These are phyloP conservation scores for Sarcophaga carnaria DNA, from an alignment of 2,888 invertebrate genomes.

Conservation along the genomic window DNA sequence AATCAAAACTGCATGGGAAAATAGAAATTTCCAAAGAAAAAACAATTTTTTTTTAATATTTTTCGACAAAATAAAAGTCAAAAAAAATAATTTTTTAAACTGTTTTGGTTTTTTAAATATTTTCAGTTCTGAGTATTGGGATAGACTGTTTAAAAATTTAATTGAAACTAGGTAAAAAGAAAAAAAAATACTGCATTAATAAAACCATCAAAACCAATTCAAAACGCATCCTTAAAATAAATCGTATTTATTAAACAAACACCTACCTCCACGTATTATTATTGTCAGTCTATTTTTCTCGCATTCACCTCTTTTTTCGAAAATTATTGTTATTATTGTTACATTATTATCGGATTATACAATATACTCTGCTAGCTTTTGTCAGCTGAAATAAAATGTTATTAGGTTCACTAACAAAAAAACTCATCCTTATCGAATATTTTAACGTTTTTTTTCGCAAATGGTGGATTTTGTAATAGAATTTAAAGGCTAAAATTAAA, in stretches of 20 bases:
- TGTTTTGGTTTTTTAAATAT: conserved; percentile 73
- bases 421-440: neutral
- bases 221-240: conserved; percentile 46
- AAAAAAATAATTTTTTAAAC: conserved; percentile 61
- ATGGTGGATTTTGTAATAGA: neutral
- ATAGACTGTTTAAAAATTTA: conserved; percentile 83
- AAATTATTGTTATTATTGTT: conserved; percentile 34
- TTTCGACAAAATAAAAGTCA: neutral
- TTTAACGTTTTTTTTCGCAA: neutral
- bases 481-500: neutral
- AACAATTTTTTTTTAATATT: too few relatives aligned
- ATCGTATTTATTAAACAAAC: neutral
- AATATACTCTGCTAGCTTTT: conserved; percentile 55
- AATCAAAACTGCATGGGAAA: conserved; percentile 32
- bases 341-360: conserved; percentile 26
- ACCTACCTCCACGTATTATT: neutral
- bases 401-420: conserved; percentile 46
- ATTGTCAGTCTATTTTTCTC: conserved; percentile 54
- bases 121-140: conserved; percentile 83
- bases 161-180: conserved; percentile 81
- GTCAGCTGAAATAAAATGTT: neutral
- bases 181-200: conserved; percentile 19
- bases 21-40: conserved; percentile 24
- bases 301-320: conserved; percentile 61
- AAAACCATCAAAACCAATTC: conserved; percentile 25